Base-by-base conservation (phyloP, 2,113 vertebrate species). In the Scophthalmus maximus region DNA sequence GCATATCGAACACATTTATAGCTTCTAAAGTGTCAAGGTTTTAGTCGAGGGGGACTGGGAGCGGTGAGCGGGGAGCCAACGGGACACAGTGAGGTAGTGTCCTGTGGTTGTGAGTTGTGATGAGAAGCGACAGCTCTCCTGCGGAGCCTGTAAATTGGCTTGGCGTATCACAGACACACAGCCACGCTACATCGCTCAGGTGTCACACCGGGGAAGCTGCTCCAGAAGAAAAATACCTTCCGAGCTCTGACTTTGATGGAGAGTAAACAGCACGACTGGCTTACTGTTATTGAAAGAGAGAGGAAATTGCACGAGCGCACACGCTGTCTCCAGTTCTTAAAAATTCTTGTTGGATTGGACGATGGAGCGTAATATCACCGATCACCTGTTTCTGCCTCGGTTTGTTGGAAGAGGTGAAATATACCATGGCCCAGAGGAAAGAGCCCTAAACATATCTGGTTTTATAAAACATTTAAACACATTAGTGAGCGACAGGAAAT, bases 161-260 rank as follows among this genome's bases (percentile, higher is more conserved):
- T 90, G 88, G 91, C 88, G 82, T 92, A 91, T 92, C 90, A 85
- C 89, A 92, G 91, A 90, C 85, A 89, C 87, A 80, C 91, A 92
- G 91, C 87, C 85, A 88, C 60, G 89, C 91, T 85, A 90, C 87
- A 90, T 89, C 84, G 88, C 87, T 92, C 90, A 90, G 89, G 91
- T 92, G 91, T 92, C 91, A 88, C 89, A 89, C 87, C 86, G 67
- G 89, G 89, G 87, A 89, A 85, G 89, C 85, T 27, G 77, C 87
- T 87, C 82, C 73, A 67, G 42, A 84, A 82, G 83, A 92, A 90
- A 92, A 92, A 91, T 87, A 86, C 79, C 83, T 90, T 91, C 87
- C 89, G 73, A 88, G 81, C 84, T 76, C 79, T 80, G 85, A 90
- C 89, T 92, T 91, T 92, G 88, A 91, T 84, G 81, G 79, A 80